These are phyloP conservation scores for Meghimatium bilineatum DNA, from an alignment of 2,888 invertebrate genomes.

Conservation along the genomic window DNA sequence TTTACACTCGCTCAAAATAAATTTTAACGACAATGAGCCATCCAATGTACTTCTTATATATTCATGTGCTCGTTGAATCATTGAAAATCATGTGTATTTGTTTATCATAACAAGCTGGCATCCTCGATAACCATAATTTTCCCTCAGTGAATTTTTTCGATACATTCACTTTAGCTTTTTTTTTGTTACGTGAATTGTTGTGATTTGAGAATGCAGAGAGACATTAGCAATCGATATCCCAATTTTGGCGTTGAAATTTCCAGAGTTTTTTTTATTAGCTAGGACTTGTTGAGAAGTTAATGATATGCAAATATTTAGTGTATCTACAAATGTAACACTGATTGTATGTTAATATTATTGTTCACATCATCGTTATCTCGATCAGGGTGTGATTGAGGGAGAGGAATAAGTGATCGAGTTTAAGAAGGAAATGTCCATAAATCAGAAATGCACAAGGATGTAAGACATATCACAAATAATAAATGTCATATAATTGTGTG, in stretches of 20 bases:
- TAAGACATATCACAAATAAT: too few species aligned
- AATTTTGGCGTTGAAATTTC: not conserved
- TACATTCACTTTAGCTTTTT: not conserved
- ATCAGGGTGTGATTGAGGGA: not conserved
- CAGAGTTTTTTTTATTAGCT: not conserved
- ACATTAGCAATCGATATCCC: not conserved
- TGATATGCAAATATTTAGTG: conserved; percentile 10
- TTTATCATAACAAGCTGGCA: conserved; percentile 21
- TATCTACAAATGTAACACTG: not conserved
- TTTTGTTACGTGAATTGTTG: not conserved
- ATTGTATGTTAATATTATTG: not conserved
- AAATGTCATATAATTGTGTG: too few species aligned
- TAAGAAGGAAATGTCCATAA: too few species aligned
- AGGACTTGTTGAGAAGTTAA: not conserved
- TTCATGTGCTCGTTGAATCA: not conserved
- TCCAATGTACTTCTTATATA: not conserved
- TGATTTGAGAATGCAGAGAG: not conserved
- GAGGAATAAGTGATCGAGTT: too few species aligned
- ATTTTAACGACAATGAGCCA: not conserved
- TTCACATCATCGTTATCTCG: not conserved
- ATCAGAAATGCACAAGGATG: too few species aligned
- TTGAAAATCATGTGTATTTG: conserved; percentile 17
- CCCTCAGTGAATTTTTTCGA: not conserved
- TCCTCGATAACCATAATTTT: conserved; percentile 14
- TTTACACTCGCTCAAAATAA: not conserved